These are phyloP conservation scores for Nyctibius bracteatus DNA, from an alignment of 2,113 vertebrate genomes.

Conservation along the genomic window DNA sequence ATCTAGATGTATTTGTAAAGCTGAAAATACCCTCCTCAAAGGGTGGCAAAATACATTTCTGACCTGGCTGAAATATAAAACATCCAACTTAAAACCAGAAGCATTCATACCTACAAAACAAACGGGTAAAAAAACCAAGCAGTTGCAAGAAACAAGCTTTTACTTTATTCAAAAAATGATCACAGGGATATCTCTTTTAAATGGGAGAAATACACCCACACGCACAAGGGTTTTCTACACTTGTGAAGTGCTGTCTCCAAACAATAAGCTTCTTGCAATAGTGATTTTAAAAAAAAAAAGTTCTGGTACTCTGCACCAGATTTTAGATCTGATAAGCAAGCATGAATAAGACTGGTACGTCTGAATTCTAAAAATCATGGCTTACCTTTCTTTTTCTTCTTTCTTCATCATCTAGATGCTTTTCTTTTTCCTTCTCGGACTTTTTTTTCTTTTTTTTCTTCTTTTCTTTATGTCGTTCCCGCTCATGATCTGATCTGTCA, in stretches of 20 bases:
- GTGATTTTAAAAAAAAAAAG: neutral
- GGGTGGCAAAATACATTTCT: neutral
- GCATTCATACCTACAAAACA: neutral
- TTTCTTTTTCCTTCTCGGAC: constrained; percentile 92
- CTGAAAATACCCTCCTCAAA: neutral
- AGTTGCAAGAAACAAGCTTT: neutral
- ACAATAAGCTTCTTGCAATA: neutral
- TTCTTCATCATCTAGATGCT: constrained; percentile 90
- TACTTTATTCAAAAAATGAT: neutral
- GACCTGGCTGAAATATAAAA: neutral
- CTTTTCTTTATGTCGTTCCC: constrained; percentile 92
- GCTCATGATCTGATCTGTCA: constrained; percentile 92
- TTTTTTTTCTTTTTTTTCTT: constrained; percentile 99
- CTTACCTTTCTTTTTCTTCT: constrained; percentile 88
- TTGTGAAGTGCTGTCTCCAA: neutral
- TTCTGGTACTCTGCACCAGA: neutral
- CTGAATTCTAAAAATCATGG: neutral
- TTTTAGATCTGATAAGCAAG: neutral
- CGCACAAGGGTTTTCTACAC: neutral
- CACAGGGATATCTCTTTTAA: neutral
- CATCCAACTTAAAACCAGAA: neutral
- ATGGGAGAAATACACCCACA: neutral
- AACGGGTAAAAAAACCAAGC: neutral
- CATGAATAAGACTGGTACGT: fast-evolving
- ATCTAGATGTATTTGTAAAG: neutral